Evolutionary conservation across 1,140 invertebrate genomes (phyloP), one percentile per base, ranked within the genome.

Genomic region (Reticulitermes speratus): DNA sequence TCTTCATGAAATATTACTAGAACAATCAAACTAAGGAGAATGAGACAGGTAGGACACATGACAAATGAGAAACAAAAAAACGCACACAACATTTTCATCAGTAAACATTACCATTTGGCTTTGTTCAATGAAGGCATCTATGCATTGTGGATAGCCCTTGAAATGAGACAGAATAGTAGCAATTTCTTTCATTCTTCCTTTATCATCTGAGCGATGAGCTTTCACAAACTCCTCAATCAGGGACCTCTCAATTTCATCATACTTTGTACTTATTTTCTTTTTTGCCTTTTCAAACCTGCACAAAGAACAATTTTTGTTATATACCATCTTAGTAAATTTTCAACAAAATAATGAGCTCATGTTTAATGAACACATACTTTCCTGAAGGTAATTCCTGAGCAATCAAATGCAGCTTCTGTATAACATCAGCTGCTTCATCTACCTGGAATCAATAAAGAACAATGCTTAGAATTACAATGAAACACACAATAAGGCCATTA

Each of bases 391-490:
- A 91, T 91, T 99, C 98, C 93, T 99, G 98, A 5, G 98, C 95
- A 88, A 99, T 99, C 14, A 98, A 94, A 90, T 98, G 96, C 11
- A 99, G 92, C 90, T 99, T 99, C 91, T 99, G 98, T 89, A 99
- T 99, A 7, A 99, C 95, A 93, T 99, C 98, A n/a, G 99, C 99
- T 69, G 98, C 97, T 92, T 99, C 96, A 90, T 97, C 96, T 65
- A 99, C 91, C 95, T 98, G 88, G 48, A 91, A 91, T 88, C 88
- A 89, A 84, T 16, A 84, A 84, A 88, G 25, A 75, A 75, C 55
- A 30, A 8, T 11, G 65, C 25, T 65, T 23, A 75, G 25, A 75
- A 11, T 75, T 30, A 75, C n/a, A 30, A 75, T 75, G 65, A 25
- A 19, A 55, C 19, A 55, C 14, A 55, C 19, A 55, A 48, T 48